Conservation (phyloP, 2,113 vertebrate species). For the Puntigrus tetrazona region DNA sequence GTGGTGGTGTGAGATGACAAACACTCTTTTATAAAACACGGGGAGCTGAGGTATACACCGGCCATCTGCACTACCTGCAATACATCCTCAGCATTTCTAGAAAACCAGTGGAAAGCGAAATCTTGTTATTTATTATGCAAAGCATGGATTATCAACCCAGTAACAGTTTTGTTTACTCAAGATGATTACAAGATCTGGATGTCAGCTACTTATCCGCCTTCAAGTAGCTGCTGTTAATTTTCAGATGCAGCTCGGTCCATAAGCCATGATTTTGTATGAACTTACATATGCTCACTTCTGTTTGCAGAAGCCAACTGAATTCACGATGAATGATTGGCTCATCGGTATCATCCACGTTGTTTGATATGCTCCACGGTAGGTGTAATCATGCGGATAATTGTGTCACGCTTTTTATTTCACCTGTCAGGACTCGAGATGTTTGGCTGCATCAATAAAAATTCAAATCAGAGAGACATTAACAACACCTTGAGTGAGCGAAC, state of each 20-base stretch:
- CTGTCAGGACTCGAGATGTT: conserved; percentile 13
- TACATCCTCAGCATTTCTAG: background rate
- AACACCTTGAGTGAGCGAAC: background rate
- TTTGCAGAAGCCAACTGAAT: conserved; percentile 8
- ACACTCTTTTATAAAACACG: conserved; percentile 37
- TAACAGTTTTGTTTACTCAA: conserved; percentile 4
- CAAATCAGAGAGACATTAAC: conserved; percentile 20
- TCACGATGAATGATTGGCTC: background rate
- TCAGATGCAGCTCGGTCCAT: background rate
- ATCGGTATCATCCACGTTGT: background rate
- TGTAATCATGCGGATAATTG: conserved; percentile 5
- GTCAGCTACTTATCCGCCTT: conserved; percentile 3
- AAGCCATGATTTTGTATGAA: background rate
- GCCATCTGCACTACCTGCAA: background rate
- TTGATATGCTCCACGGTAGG: background rate
- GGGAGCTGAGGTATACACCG: conserved; percentile 16
- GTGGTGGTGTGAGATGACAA: conserved; percentile 32
- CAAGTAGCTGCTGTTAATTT: conserved; percentile 13
- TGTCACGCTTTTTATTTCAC: conserved; percentile 16
- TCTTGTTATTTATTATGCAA: conserved; percentile 2
- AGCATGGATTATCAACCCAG: background rate
- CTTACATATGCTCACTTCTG: background rate
- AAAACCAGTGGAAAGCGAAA: background rate
- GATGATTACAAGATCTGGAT: conserved; percentile 29
- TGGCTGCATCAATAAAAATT: conserved; percentile 13